These are phyloP conservation scores for Apamea crenata DNA, from an alignment of 2,888 invertebrate species.

Conservation along the genomic window DNA sequence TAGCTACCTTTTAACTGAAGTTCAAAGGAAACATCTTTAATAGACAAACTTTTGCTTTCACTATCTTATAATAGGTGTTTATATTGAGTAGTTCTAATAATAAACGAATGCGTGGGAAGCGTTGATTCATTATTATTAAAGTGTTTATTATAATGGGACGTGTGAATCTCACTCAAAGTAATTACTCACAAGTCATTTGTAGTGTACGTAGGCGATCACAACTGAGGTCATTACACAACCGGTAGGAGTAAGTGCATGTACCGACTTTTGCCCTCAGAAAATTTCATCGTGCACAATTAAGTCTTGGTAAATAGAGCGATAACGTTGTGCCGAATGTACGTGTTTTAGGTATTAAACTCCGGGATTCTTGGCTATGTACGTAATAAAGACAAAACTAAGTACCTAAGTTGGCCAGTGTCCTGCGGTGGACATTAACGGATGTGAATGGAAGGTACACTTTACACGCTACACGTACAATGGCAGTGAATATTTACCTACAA, in stretches of 20 bases:
- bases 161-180: slow-evolving; percentile 64
- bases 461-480: slow-evolving; percentile 16
- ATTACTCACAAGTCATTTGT: slow-evolving; percentile 61
- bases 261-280: slow-evolving; percentile 33
- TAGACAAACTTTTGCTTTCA: slow-evolving; percentile 36
- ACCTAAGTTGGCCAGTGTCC: slow-evolving; percentile 29
- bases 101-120: slow-evolving; percentile 59
- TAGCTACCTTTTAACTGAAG: slow-evolving; percentile 30
- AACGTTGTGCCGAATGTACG: slow-evolving; percentile 30
- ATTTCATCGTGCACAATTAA: slow-evolving; percentile 39
- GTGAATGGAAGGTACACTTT: slow-evolving; percentile 30
- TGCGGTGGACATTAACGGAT: slow-evolving; percentile 19
- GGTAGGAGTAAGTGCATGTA: slow-evolving; percentile 27
- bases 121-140: slow-evolving; percentile 63
- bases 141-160: slow-evolving; percentile 63
- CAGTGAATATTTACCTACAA: slow-evolving; percentile 43
- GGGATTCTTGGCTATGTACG: slow-evolving; percentile 3
- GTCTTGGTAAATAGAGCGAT: slow-evolving; percentile 22
- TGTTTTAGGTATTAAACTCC: slow-evolving; percentile 24
- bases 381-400: slow-evolving; percentile 34
- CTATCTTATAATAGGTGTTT: slow-evolving; percentile 36
- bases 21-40: slow-evolving; percentile 40
- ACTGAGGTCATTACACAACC: slow-evolving; percentile 46
- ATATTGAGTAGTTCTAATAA: slow-evolving; percentile 48
- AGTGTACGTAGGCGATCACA: slow-evolving; percentile 58